phyloP scores from a whole-genome alignment of 2,888 invertebrate genomes.

The Papilio gigon region DNA sequence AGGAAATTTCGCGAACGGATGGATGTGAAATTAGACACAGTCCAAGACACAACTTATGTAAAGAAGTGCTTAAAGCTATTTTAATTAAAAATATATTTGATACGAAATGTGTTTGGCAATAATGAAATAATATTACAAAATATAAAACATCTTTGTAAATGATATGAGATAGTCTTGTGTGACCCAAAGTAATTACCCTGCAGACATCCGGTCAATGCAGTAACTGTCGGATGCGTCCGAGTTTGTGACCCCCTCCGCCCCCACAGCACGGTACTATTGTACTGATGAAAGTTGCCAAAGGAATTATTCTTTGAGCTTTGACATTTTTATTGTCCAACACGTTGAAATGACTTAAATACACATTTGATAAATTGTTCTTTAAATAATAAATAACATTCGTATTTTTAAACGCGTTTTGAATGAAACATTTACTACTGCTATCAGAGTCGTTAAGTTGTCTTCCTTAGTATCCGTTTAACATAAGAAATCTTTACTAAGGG shows the following conservation, averaged over 20 bases:
- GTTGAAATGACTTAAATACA: background rate
- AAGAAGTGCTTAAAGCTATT: too few relatives aligned
- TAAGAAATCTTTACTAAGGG: too few relatives aligned
- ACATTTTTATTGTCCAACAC: slow-evolving; percentile 15
- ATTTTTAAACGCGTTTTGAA: slow-evolving; percentile 2
- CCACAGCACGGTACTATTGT: background rate
- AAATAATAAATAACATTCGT: background rate
- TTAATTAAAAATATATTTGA: too few relatives aligned
- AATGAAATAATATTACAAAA: too few relatives aligned
- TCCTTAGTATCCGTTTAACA: too few relatives aligned
- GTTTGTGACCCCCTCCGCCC: background rate
- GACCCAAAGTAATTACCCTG: slow-evolving; percentile 8
- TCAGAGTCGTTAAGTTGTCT: background rate
- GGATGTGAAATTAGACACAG: too few relatives aligned
- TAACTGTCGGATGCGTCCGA: slow-evolving; percentile 16
- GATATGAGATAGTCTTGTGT: slow-evolving; percentile 3
- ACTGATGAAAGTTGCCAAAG: slow-evolving; percentile 26
- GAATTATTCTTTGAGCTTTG: slow-evolving; percentile 23
- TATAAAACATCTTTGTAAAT: background rate
- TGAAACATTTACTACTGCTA: background rate
- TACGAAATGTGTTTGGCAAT: too few relatives aligned
- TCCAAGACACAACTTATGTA: too few relatives aligned
- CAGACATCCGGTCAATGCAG: slow-evolving; percentile 16
- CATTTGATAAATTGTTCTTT: slow-evolving; percentile 1
- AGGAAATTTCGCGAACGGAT: too few relatives aligned